Conservation (phyloP, 2,888 invertebrate species). For the Thecocarcelia acutangulata region DNA sequence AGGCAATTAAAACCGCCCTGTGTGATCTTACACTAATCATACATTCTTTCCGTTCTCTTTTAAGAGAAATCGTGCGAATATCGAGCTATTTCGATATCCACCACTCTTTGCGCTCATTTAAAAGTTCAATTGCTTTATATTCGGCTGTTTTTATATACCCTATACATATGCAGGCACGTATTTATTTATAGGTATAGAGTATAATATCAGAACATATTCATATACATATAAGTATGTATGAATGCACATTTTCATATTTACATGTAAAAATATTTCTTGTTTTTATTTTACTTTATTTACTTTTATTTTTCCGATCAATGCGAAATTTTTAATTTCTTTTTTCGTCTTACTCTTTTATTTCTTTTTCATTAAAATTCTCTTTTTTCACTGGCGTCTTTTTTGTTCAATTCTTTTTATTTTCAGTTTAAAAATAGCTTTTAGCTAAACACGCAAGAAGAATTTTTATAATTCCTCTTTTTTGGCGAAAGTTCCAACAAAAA, state of each 20-base stretch:
- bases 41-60: too few species aligned
- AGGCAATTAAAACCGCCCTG: too few species aligned
- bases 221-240: too few species aligned
- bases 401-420: slow-evolving; percentile 33
- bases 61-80: background rate
- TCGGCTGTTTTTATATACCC: background rate
- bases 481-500: slow-evolving; percentile 63
- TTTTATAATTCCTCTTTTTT: slow-evolving; percentile 71
- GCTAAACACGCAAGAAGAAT: slow-evolving; percentile 80
- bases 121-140: slow-evolving; percentile 39
- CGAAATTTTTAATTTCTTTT: slow-evolving; percentile 19
- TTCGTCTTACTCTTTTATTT: background rate
- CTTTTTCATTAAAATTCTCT: too few species aligned
- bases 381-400: too few species aligned
- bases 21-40: too few species aligned
- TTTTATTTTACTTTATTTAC: slow-evolving; percentile 22
- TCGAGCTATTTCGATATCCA: slow-evolving; percentile 9
- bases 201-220: background rate
- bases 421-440: slow-evolving; percentile 80
- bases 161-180: background rate
- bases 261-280: slow-evolving; percentile 21
- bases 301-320: slow-evolving; percentile 29
- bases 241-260: slow-evolving; percentile 9
- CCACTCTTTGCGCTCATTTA: slow-evolving; percentile 19
- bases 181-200: background rate